Evolutionary conservation across 37 sponge, comb jelly and placozoan species (phyloP).

Genomic region (Crambe crambe): DNA sequence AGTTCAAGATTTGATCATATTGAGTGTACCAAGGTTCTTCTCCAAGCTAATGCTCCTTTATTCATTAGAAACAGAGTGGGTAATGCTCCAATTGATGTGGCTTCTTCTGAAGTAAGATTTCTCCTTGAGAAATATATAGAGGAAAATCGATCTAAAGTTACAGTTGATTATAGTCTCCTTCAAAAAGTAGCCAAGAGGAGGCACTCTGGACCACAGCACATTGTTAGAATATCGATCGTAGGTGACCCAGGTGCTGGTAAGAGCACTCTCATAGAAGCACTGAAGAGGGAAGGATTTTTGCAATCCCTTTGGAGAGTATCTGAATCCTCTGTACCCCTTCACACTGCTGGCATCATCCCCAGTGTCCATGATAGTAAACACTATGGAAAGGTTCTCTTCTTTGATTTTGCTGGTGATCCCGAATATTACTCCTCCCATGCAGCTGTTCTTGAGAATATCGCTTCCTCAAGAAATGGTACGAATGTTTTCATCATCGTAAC

Average conservation of each 20-base stretch:
- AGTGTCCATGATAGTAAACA: neutral
- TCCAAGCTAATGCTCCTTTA: conserved; percentile 14
- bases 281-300: conserved; percentile 15
- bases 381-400: conserved; percentile 33
- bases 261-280: conserved; percentile 52
- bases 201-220: neutral
- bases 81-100: conserved; percentile 13
- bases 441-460: conserved; percentile 19
- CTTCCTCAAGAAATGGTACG: neutral
- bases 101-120: neutral
- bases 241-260: conserved; percentile 54
- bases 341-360: conserved; percentile 54
- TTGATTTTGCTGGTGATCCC: conserved; percentile 58
- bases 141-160: neutral
- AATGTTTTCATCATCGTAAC: conserved; percentile 38
- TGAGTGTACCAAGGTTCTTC: neutral
- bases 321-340: conserved; percentile 15
- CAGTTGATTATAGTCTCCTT: neutral
- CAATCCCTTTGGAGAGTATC: neutral
- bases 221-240: conserved; percentile 14
- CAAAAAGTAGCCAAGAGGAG: neutral
- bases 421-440: conserved; percentile 45
- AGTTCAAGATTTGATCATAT: neutral
- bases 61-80: conserved; percentile 9
- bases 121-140: neutral